Base-by-base conservation (phyloP, 2,797 vertebrate genomes). In the Spinibarbus caldwelli region DNA sequence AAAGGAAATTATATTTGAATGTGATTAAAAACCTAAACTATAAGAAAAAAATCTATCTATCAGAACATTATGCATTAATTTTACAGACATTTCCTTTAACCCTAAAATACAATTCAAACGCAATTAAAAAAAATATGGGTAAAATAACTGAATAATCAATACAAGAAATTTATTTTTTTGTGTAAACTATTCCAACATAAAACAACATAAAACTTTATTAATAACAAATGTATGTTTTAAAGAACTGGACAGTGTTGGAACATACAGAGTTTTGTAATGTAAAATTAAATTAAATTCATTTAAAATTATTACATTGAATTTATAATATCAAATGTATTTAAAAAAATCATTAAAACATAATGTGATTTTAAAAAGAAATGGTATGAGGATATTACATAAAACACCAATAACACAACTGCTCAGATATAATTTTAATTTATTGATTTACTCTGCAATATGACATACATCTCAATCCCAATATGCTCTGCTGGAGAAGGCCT, bases 361-460 rank as follows among this genome's bases (percentile, higher is more conserved):
- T 62, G 29, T 29, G 62, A 29, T 59, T 54, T 38, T 11, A 7
- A 9, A n/a, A 54, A 68, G 41, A 80, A 80, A 68, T 19, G 9
- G 23, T 8, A 54, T 81, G 15, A 19, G 2, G 43, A 41, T 14
- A 70, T 57, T 70, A 31, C 17, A 78, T 71, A 4, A n/a, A 52
- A 52, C 9, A 62, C 29, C 43, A 64, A 66, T 68, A 86, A 86
- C 73, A 88, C 29, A 78, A 54, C 14, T 26, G 43, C 83, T 83
- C 49, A 85, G 85, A 89, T 85, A 89, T 85, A 3, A 88, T 86
- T 89, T 68, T 0, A 73, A 88, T 94, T 94, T 94, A 95, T 94
- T 95, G 89, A 93, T 86, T 91, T 90, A 90, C 52, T 87, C 85
- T 91, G 89, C 81, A 90, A 81, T 86, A 92, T 86, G 89, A 78